Percentiles rank a stretch among this genome's conserved stretches.
Conservation (phyloP, 2,113 vertebrate species). For the Fregetta grallaria region DNA sequence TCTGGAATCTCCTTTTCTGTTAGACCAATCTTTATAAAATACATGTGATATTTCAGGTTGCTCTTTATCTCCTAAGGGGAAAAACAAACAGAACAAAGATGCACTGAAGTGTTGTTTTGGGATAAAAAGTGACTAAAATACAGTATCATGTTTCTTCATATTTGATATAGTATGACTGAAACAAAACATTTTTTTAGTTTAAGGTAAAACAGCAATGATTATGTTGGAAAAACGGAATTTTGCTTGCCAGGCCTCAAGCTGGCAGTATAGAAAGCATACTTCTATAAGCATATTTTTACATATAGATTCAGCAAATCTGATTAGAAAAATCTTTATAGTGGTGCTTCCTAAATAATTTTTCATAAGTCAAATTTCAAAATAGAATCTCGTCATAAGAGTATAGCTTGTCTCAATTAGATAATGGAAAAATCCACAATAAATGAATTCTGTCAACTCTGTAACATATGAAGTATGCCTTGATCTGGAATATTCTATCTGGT, state of each 20-base stretch:
- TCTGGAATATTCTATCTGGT: background rate
- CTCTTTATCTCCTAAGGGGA: background rate
- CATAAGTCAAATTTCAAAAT: background rate
- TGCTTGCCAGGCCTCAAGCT: background rate
- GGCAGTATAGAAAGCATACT: background rate
- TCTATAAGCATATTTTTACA: background rate
- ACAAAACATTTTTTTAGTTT: background rate
- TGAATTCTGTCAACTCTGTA: background rate
- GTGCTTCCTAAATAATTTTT: background rate
- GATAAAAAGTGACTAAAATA: background rate
- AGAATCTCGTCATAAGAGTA: background rate
- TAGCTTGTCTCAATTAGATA: background rate
- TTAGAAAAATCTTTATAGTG: background rate
- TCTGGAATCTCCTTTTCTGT: background rate
- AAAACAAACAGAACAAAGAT: background rate
- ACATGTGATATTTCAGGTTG: background rate
- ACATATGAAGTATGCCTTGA: background rate
- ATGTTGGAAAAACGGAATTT: background rate
- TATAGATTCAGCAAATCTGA: background rate
- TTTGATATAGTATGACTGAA: background rate
- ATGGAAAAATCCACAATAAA: slow-evolving; percentile 1
- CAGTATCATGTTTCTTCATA: background rate
- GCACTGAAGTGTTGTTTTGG: background rate
- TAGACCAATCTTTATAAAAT: background rate
- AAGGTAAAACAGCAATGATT: background rate